These are phyloP conservation scores for Julus scanicus DNA, from an alignment of 2,888 invertebrate genomes.

Conservation along the genomic window DNA sequence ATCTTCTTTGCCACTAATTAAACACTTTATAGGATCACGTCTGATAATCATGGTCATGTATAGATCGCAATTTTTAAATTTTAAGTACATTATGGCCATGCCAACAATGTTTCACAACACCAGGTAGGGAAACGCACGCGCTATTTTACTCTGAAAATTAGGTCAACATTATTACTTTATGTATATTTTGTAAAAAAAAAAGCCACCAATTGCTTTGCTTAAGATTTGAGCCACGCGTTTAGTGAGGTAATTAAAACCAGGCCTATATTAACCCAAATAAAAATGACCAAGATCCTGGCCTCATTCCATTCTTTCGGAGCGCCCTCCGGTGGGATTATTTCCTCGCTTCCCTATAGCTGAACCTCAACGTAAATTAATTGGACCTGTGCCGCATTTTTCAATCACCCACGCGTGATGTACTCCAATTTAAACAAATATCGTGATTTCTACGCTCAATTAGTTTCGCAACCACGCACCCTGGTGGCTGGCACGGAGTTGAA, in stretches of 20 bases:
- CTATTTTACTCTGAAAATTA: background rate
- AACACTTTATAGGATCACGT: background rate
- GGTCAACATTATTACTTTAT: conserved; percentile 26
- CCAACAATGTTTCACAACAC: conserved; percentile 13
- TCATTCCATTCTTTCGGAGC: background rate
- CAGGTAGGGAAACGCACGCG: background rate
- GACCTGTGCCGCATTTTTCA: background rate
- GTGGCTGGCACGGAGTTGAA: conserved; percentile 13
- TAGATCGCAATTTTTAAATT: background rate
- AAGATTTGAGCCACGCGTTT: background rate
- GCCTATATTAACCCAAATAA: background rate
- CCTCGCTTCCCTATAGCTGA: background rate
- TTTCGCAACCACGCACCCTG: background rate
- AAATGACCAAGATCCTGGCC: background rate
- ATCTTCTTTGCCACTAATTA: background rate
- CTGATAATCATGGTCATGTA: background rate
- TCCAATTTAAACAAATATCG: conserved; percentile 2
- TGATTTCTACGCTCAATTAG: background rate
- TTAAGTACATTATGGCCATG: background rate
- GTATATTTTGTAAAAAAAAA: background rate
- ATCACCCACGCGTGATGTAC: background rate
- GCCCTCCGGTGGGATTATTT: background rate
- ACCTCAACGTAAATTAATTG: background rate
- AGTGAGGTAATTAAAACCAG: background rate
- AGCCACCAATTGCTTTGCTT: background rate